phyloP scores from a whole-genome alignment of 2,113 vertebrate genomes.

The Smithornis capensis region DNA sequence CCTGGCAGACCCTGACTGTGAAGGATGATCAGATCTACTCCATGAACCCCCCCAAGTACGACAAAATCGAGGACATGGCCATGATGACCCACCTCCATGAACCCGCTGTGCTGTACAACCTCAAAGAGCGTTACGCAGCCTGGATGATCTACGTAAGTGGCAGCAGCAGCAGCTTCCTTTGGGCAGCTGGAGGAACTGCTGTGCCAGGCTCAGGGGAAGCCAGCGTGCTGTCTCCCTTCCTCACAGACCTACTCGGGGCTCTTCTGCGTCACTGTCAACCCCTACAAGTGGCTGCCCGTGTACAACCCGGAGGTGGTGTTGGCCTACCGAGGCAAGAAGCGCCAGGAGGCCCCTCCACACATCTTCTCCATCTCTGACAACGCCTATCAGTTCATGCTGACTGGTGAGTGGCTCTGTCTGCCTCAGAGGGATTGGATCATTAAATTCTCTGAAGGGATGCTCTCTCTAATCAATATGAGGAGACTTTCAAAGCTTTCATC shows the following conservation, averaged over 20 bases:
- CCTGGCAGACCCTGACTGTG: not conserved
- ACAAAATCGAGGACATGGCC: conserved; percentile 89
- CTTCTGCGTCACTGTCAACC: conserved; percentile 53
- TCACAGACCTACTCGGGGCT: too few species aligned
- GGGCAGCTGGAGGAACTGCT: not conserved
- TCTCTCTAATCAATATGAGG: not conserved
- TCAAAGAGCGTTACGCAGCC: too few species aligned
- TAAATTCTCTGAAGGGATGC: not conserved
- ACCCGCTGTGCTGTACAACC: conserved; percentile 52
- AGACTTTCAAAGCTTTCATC: not conserved
- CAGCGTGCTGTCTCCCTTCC: too few species aligned
- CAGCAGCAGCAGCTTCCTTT: not conserved
- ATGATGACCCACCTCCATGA: conserved; percentile 89
- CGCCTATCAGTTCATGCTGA: not conserved
- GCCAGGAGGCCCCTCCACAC: conserved; percentile 58
- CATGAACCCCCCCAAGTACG: conserved; percentile 5
- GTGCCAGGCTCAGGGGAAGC: not conserved
- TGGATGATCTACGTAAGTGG: not conserved
- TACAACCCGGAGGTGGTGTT: conserved; percentile 80
- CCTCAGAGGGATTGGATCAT: not conserved
- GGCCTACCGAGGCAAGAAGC: conserved; percentile 75
- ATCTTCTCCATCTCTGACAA: not conserved
- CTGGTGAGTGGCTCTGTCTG: not conserved
- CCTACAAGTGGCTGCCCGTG: conserved; percentile 82
- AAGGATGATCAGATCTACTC: not conserved